These are phyloP conservation scores for Labrus mixtus DNA, from an alignment of 2,113 vertebrate species.

Conservation along the genomic window DNA sequence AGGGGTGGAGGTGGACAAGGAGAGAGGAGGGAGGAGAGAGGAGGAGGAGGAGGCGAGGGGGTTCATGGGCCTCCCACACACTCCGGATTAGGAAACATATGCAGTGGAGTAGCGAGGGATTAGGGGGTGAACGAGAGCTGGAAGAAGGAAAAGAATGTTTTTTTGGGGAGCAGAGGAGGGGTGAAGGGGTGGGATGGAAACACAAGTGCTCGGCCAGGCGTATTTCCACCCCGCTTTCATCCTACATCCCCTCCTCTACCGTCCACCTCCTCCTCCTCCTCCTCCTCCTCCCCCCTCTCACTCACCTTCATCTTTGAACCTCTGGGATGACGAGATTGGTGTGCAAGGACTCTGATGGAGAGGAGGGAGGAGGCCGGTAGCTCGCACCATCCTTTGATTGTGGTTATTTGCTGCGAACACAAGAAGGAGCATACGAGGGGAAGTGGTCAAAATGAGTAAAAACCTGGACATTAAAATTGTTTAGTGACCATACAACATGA, in stretches of 20 bases:
- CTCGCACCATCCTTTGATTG: constrained; percentile 37
- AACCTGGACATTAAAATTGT: constrained; percentile 28
- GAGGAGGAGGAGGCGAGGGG: not conserved
- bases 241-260: constrained; percentile 47
- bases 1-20: constrained; percentile 28
- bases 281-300: constrained; percentile 45
- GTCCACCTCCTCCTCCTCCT: constrained; percentile 7
- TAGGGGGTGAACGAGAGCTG: constrained; percentile 72
- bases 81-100: constrained; percentile 84
- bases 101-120: constrained; percentile 80
- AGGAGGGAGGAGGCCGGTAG: constrained; percentile 21
- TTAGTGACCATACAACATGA: not conserved
- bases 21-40: not conserved
- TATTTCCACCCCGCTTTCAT: constrained; percentile 74
- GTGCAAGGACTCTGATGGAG: constrained; percentile 40
- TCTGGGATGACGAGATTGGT: constrained; percentile 55
- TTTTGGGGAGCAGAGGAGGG: constrained; percentile 61
- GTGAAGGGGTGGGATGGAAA: constrained; percentile 53
- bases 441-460: constrained; percentile 1
- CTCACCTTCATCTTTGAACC: constrained; percentile 76
- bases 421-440: not conserved
- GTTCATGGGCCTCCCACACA: constrained; percentile 74
- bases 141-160: constrained; percentile 74
- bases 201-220: constrained; percentile 74
- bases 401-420: constrained; percentile 44